Conservation (phyloP, 2,113 vertebrate species). For the Capreolus pygargus region DNA sequence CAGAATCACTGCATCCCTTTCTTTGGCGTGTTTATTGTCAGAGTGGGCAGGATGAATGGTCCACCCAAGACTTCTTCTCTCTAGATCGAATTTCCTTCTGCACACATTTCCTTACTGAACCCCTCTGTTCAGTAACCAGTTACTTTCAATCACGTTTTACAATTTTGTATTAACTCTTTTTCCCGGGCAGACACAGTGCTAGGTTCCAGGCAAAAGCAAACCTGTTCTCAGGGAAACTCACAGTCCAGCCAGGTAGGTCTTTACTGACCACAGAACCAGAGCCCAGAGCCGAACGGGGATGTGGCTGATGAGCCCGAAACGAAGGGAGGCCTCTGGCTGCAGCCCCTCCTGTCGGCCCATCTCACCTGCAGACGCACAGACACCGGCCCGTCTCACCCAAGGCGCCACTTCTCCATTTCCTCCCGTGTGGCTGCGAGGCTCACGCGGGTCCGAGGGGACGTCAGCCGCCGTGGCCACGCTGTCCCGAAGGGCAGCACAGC, state of each 20-base stretch:
- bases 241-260: no score
- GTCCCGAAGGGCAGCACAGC: constrained; percentile 44
- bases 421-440: constrained; percentile 37
- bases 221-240: not conserved
- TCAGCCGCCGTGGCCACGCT: constrained; percentile 29
- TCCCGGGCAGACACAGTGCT: not conserved
- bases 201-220: not conserved
- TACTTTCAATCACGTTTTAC: not conserved
- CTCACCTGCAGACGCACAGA: not conserved
- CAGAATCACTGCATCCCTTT: not conserved
- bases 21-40: no score
- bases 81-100: fast-evolving
- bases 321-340: not conserved
- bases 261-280: not conserved
- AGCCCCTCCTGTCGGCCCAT: not conserved
- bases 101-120: not conserved
- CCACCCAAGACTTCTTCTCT: not conserved
- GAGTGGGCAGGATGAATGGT: not conserved
- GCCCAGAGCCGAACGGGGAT: fast-evolving
- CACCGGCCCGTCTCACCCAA: not conserved
- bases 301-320: not conserved
- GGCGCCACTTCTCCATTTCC: not conserved
- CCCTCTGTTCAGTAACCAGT: not conserved
- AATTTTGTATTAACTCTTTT: not conserved
- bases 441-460: not conserved